Base-by-base conservation (phyloP, 2,888 invertebrate genomes). In the Peribatodes rhomboidaria region DNA sequence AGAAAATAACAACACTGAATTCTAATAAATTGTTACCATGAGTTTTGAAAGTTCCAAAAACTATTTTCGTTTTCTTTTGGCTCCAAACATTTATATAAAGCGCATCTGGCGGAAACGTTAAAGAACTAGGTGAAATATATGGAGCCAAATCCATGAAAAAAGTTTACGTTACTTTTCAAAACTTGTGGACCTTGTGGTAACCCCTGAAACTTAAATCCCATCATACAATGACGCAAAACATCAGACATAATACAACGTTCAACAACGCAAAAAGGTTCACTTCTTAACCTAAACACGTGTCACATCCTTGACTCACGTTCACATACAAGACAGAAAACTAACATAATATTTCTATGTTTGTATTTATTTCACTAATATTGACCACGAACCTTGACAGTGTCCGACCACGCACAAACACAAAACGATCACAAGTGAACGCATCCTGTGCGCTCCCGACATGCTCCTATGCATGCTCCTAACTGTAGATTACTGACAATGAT, bases 311-410 rank as follows among this genome's bases (percentile, higher is more conserved):
- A 39, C 44, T 16, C 20, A 11, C 27, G 31, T 37, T 44, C 1
- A 41, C 37, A 46, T 57, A n/a, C 33, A 35, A n/a, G 18, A 16
- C 22, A 53, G 20, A 46, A 42, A 37, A 57, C 54, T 41, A 47
- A 57, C 39, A 35, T n/a, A 8, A 13, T 13, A 7, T 13, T 6
- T 7, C 11, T 22, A 20, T 37, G 16, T 20, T 37, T 46, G 10
- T 16, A 47, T 1, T 8, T 31, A 49, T 39, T 18, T 16, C 31
- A 37, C 52, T 56, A 55, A 49, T 56, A 55, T 67, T 56, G 22
- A 54, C n/a, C 31, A 59, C 60, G 39, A n/a, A 70, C 67, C 65
- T 67, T 67, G 67, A 33, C 62, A 55, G 9, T 61, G 54, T 52
- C 47, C 66, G 8, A 31, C 11, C 35, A 53, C 33, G 22, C 52